A percentile compares a stretch with the other conserved stretches of the same genome.
Evolutionary conservation across 2,888 invertebrate genomes (phyloP).

Genomic region (Trachelus iudaicus): DNA sequence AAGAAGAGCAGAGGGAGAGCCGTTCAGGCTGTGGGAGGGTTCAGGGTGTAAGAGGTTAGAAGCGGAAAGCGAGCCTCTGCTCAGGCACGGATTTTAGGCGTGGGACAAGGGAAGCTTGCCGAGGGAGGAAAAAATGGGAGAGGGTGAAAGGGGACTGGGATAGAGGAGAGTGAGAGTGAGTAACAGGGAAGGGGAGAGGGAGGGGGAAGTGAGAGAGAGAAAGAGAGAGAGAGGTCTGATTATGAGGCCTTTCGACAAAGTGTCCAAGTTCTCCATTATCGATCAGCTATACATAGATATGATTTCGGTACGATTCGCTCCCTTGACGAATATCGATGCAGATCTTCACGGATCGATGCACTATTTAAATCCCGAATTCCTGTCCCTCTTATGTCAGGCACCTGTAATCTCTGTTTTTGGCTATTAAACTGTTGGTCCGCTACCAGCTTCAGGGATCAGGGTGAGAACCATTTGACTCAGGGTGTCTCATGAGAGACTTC

Average conservation of each 20-base stretch:
- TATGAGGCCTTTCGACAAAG: background rate
- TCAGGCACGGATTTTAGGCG: slow-evolving; percentile 26
- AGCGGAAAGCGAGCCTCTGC: background rate
- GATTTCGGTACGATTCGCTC: background rate
- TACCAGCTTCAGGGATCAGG: background rate
- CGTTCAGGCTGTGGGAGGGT: slow-evolving; percentile 21
- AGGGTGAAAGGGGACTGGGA: background rate
- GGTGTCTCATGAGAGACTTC: background rate
- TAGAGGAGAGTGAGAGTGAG: background rate
- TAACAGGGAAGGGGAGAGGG: too few relatives aligned
- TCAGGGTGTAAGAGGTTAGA: background rate
- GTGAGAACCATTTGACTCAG: background rate
- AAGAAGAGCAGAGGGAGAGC: slow-evolving; percentile 17
- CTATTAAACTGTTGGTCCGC: background rate
- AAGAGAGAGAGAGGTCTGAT: background rate
- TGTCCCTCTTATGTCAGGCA: background rate
- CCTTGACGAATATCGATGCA: background rate
- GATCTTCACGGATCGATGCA: background rate
- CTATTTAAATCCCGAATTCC: background rate
- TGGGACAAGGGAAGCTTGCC: slow-evolving; percentile 29
- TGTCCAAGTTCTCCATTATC: background rate
- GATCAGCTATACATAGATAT: background rate
- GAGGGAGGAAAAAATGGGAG: slow-evolving; percentile 26
- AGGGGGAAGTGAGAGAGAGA: too few relatives aligned
- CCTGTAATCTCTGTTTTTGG: background rate